Percentiles rank a stretch among this genome's conserved stretches.
Evolutionary conservation across 1,140 invertebrate species (phyloP).

Genomic region (Euglossa dilemma): DNA sequence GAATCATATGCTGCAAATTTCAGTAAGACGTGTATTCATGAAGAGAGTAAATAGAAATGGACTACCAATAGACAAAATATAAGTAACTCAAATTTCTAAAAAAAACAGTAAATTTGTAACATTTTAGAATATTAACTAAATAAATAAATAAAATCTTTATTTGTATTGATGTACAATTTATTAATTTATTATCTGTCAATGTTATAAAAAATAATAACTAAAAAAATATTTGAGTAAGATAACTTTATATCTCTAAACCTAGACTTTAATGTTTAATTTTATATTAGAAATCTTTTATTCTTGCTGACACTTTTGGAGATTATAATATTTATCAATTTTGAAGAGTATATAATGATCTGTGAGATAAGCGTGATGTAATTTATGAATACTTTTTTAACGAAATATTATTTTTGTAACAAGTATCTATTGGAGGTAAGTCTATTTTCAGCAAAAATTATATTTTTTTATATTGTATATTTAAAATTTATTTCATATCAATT

Average conservation of each 20-base stretch:
- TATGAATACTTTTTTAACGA: constrained; percentile 3
- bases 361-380: neutral
- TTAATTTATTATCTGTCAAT: too few species aligned
- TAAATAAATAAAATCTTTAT: neutral
- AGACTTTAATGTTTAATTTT: too few species aligned
- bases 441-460: neutral
- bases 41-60: neutral
- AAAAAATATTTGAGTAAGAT: neutral
- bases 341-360: neutral
- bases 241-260: neutral
- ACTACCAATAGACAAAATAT: constrained; percentile 23
- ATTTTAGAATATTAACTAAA: neutral
- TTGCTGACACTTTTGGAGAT: neutral
- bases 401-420: neutral
- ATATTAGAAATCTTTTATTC: neutral
- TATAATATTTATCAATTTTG: neutral
- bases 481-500: neutral
- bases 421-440: neutral
- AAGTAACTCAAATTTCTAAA: constrained; percentile 15
- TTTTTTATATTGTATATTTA: neutral
- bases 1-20: constrained; percentile 5
- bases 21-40: neutral
- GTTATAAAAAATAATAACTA: neutral
- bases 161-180: neutral
- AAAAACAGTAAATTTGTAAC: neutral